These are phyloP conservation scores for Helicoverpa zea DNA, from an alignment of 1,140 invertebrate species.

Conservation along the genomic window DNA sequence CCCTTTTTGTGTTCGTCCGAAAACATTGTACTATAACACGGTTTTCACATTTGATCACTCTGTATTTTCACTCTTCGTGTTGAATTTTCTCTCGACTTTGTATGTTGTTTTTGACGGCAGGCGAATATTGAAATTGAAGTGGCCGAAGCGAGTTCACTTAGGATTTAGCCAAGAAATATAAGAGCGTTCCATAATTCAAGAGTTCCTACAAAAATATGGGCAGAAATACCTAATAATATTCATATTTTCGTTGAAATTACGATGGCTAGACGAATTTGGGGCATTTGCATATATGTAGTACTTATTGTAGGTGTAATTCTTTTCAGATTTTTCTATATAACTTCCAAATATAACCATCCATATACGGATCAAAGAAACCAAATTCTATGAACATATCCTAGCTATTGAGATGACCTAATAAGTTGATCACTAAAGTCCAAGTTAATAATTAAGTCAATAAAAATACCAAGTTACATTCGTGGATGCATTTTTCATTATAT, in stretches of 20 bases:
- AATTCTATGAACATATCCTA: background rate
- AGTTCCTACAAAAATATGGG: background rate
- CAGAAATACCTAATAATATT: background rate
- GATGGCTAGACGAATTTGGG: background rate
- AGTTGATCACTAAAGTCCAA: background rate
- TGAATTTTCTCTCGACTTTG: background rate
- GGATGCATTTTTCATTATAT: background rate
- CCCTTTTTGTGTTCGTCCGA: slow-evolving; percentile 11
- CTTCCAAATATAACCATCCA: too few species aligned
- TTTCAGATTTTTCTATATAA: too few species aligned
- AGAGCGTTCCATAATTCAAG: background rate
- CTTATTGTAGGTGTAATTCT: too few species aligned
- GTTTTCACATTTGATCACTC: slow-evolving; percentile 32
- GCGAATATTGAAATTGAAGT: slow-evolving; percentile 1
- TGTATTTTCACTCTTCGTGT: slow-evolving; percentile 10
- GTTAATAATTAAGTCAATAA: background rate
- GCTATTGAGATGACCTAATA: background rate
- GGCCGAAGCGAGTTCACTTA: background rate
- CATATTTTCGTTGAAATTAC: background rate
- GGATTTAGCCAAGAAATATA: background rate
- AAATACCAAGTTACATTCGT: background rate
- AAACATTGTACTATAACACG: slow-evolving; percentile 26
- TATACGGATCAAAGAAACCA: too few species aligned
- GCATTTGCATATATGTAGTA: too few species aligned
- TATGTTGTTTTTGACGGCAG: background rate